Percentiles rank a stretch among this genome's conserved stretches.
phyloP scores from a whole-genome alignment of 2,797 vertebrate genomes.

The Eupleurogrammus muticus region DNA sequence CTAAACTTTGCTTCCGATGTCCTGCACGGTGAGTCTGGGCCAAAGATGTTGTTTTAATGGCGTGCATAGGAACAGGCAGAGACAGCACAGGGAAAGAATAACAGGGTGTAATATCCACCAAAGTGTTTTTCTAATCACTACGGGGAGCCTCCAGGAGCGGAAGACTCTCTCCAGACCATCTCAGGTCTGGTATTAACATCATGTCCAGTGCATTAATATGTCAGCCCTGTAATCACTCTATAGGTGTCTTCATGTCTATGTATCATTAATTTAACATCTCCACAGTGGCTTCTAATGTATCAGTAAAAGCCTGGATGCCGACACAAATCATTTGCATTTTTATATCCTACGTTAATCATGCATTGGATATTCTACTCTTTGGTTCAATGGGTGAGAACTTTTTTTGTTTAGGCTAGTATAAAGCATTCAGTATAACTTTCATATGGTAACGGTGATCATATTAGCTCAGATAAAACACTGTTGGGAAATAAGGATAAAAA shows the following conservation, averaged over 20 bases:
- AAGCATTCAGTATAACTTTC: not conserved
- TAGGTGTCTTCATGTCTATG: slow-evolving; percentile 47
- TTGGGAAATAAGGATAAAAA: not conserved
- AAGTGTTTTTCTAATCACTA: slow-evolving; percentile 81
- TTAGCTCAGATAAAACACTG: not conserved
- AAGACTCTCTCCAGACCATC: slow-evolving; percentile 68
- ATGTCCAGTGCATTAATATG: slow-evolving; percentile 65
- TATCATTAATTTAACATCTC: slow-evolving; percentile 51
- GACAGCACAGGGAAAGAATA: slow-evolving; percentile 76
- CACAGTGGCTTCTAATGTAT: slow-evolving; percentile 19
- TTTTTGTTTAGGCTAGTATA: not conserved
- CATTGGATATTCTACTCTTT: not conserved
- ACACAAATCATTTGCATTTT: slow-evolving; percentile 29
- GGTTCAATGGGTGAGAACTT: slow-evolving; percentile 9
- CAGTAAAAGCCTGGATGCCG: slow-evolving; percentile 16
- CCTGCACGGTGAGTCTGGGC: slow-evolving; percentile 57
- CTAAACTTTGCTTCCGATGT: slow-evolving; percentile 67
- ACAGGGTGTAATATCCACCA: slow-evolving; percentile 76
- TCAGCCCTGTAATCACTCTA: slow-evolving; percentile 52
- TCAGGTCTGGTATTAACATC: slow-evolving; percentile 72
- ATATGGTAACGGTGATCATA: not conserved
- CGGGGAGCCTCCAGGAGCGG: slow-evolving; percentile 69
- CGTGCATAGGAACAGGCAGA: slow-evolving; percentile 68
- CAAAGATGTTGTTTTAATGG: slow-evolving; percentile 77
- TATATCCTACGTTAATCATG: slow-evolving; percentile 5